Conservation (phyloP, 2,113 vertebrate genomes). For the Nerophis lumbriciformis region DNA sequence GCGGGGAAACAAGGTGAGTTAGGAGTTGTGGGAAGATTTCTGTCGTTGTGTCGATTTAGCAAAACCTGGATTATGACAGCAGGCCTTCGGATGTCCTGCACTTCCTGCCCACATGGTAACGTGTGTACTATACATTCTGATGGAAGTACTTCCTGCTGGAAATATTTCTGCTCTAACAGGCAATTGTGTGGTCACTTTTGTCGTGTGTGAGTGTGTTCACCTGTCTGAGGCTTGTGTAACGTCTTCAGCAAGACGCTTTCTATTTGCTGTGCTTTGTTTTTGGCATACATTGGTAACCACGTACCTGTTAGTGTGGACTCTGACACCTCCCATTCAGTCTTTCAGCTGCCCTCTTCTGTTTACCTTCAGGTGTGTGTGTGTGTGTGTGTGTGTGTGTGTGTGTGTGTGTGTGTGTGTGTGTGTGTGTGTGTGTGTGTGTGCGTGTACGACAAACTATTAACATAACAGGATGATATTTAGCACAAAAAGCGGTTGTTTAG, state of each 20-base stretch:
- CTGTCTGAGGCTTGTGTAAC: conserved; percentile 5
- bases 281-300: conserved; percentile 3
- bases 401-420: neutral
- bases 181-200: neutral
- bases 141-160: conserved; percentile 32
- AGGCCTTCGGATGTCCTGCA: conserved; percentile 12
- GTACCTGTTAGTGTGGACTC: conserved; percentile 25
- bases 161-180: conserved; percentile 8
- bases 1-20: conserved; percentile 37
- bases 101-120: conserved; percentile 52
- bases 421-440: neutral
- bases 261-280: conserved; percentile 15
- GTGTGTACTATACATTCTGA: conserved; percentile 2
- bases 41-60: conserved; percentile 22
- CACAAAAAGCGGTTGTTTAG: neutral
- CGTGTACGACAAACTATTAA: neutral
- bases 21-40: conserved; percentile 32
- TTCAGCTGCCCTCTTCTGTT: conserved; percentile 28
- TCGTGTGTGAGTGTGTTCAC: conserved; percentile 18
- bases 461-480: neutral
- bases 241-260: conserved; percentile 1
- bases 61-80: conserved; percentile 41
- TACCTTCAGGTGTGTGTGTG: conserved; percentile 15
- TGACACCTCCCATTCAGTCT: conserved; percentile 4
- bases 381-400: neutral